phyloP scores from a whole-genome alignment of 37 sponge, comb jelly and placozoan genomes.

The Axinella damicornis region DNA sequence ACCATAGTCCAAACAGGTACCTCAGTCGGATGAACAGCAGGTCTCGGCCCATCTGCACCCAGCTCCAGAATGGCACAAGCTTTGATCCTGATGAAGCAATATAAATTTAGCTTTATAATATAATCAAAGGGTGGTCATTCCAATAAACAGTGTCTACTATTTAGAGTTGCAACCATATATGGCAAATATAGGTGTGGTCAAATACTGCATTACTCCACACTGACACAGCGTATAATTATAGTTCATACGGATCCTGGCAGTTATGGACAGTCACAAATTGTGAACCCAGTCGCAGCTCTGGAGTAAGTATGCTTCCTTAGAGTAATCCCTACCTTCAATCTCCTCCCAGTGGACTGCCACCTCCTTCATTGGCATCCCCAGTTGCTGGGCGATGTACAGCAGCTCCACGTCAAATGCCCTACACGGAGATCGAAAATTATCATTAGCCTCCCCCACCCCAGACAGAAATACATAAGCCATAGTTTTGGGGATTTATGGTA shows the following conservation, averaged over 20 bases:
- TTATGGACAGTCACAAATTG: not conserved
- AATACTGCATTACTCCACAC: no score
- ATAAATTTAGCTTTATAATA: not conserved
- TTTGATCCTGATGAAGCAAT: conserved; percentile 78
- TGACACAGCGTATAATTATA: not conserved
- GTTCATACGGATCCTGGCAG: not conserved
- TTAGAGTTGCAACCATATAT: no score
- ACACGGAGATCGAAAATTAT: no score
- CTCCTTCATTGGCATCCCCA: conserved; percentile 90
- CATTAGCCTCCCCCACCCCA: no score
- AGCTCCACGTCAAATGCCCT: conserved; percentile 99
- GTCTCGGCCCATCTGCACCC: conserved; percentile 97
- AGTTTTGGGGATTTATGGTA: no score
- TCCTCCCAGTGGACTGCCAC: conserved; percentile 99
- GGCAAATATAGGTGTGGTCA: no score
- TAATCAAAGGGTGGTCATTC: no score
- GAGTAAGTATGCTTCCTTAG: no score
- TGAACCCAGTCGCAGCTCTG: no score
- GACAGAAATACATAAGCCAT: no score
- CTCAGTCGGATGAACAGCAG: conserved; percentile 87
- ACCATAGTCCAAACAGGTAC: conserved; percentile 90
- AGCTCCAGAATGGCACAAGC: conserved; percentile 91
- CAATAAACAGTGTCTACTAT: no score
- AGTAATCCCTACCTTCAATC: conserved; percentile 83
- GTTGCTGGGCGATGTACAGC: conserved; percentile 88